phyloP scores from a whole-genome alignment of 2,888 invertebrate genomes.

The Micoletzkya japonica region DNA sequence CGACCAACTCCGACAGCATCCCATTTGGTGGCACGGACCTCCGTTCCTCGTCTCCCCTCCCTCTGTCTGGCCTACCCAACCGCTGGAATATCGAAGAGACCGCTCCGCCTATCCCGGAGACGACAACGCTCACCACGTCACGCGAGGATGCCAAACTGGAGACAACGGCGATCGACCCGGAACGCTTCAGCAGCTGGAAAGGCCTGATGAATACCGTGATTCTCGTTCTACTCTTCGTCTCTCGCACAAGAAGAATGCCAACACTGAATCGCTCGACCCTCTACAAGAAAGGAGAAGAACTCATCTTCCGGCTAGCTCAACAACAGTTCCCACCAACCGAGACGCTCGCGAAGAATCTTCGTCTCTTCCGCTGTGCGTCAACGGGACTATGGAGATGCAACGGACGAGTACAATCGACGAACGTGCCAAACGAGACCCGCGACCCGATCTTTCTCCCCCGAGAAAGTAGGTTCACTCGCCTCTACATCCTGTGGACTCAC shows the following conservation, averaged over 20 bases:
- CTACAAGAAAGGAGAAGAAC: not conserved
- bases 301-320: conserved; percentile 11
- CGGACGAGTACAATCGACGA: not conserved
- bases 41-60: not conserved
- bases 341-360: not conserved
- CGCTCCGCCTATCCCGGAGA: not conserved
- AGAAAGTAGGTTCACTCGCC: conserved; percentile 1
- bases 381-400: conserved; percentile 17
- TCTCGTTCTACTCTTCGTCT: not conserved
- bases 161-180: not conserved
- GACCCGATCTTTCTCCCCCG: conserved; percentile 13
- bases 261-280: not conserved
- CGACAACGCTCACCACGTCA: not conserved
- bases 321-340: not conserved
- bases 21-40: conserved; percentile 21
- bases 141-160: not conserved
- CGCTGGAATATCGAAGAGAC: no score
- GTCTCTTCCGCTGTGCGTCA: not conserved
- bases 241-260: not conserved
- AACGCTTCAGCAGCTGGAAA: not conserved
- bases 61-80: not conserved
- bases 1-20: not conserved
- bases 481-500: conserved; percentile 4
- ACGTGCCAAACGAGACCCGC: not conserved
- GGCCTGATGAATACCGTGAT: not conserved